Evolutionary conservation across 2,888 invertebrate species (phyloP), one percentile per base, ranked within the genome.

Genomic region (Idaea aversata): DNA sequence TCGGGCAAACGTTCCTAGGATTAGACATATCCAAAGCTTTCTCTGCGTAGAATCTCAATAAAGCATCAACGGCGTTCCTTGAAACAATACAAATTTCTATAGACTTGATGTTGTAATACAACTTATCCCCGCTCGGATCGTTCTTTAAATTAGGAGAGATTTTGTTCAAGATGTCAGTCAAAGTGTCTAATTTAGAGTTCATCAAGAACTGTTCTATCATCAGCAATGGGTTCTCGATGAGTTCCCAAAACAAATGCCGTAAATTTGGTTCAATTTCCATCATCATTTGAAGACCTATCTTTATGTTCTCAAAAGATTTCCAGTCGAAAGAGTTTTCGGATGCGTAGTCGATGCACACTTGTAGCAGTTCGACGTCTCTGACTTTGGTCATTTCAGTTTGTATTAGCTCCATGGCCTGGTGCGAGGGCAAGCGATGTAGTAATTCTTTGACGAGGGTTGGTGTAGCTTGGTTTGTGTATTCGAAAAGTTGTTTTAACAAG

Each of bases 201-300:
- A 98, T 98, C 13, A 98, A 84, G 64, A 97, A 93, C 81, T 97
- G 97, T 81, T 98, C 98, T 7, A 98, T 91, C 78, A 98, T 95
- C 4, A 96, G 86, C 59, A 97, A 82, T 0, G 98, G 98, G 71
- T 94, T 94, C 61, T 94, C 94, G 25, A 96, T 93, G 34, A 97
- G 82, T 72, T 95, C 93, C 93, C 95, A 94, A 68, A 96, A 94
- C 57, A 94, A 87, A 16, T 91, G 86, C 64, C 95, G 93, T 79
- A 96, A 94, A 61, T 87, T 89, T 0, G 77, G 65, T 5, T 94
- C 93, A 64, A 97, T 92, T 75, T 94, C 93, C 0, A 94, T 88
- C 80, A 97, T 93, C 67, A 97, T 95, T 77, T 94, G 94, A n/a
- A 96, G 81, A 15, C 96, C 96, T 34, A 96, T 89, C 79, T 94